Percentiles rank a stretch among this genome's conserved stretches.
These are phyloP conservation scores for Mycetomoellerius zeteki DNA, from an alignment of 1,140 invertebrate genomes.

Conservation along the genomic window DNA sequence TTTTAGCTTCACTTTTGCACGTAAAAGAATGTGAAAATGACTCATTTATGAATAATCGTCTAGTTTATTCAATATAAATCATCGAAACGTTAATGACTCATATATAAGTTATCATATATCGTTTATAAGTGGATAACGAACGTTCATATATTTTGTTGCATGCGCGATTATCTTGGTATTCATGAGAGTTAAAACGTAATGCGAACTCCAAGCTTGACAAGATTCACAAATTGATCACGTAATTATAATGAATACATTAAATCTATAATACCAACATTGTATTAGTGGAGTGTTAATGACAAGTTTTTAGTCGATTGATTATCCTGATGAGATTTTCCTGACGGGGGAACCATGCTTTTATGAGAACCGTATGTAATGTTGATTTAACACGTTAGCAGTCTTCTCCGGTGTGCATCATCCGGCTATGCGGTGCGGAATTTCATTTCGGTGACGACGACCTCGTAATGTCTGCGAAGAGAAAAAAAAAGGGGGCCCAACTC, in stretches of 20 bases:
- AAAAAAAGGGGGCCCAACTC: conserved; percentile 61
- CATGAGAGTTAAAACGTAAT: not conserved
- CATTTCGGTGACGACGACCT: conserved; percentile 69
- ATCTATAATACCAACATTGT: not conserved
- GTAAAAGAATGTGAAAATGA: not conserved
- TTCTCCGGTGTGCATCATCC: conserved; percentile 11
- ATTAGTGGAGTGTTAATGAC: not conserved
- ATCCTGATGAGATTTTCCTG: conserved; percentile 74
- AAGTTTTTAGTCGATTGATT: conserved; percentile 48
- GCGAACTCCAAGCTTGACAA: not conserved
- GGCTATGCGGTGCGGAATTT: conserved; percentile 70
- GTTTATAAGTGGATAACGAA: not conserved
- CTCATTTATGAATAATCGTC: not conserved
- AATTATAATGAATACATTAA: not conserved
- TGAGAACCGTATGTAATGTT: conserved; percentile 75
- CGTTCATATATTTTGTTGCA: not conserved
- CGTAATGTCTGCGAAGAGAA: conserved; percentile 43
- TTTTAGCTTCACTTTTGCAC: not conserved
- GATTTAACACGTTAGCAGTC: conserved; percentile 77
- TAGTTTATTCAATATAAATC: not conserved
- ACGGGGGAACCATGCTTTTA: conserved; percentile 28
- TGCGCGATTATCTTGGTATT: not conserved
- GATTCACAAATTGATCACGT: not conserved
- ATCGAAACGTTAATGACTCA: not conserved
- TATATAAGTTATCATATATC: too few relatives aligned